A percentile compares a stretch with the other conserved stretches of the same genome.
These are phyloP conservation scores for Antechinus flavipes DNA, from an alignment of 2,113 vertebrate genomes.

Conservation along the genomic window DNA sequence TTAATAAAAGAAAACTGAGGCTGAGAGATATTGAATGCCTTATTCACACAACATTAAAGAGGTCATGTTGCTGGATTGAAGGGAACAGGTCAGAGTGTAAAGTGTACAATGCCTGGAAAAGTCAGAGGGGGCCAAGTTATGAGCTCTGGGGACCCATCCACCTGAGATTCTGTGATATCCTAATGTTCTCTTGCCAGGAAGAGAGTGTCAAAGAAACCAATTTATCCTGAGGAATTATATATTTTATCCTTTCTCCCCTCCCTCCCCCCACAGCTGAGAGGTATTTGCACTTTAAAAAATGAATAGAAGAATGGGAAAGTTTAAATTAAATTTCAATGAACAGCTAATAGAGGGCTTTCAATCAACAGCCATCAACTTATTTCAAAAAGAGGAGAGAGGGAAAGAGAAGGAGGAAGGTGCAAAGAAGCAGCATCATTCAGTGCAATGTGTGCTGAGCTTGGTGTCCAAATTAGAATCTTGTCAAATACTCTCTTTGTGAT, in stretches of 20 bases:
- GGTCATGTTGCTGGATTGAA: not conserved
- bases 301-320: not conserved
- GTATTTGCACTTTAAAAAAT: not conserved
- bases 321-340: not conserved
- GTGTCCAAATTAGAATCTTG: not conserved
- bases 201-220: not conserved
- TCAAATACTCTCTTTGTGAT: not conserved
- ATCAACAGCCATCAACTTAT: not conserved
- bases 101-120: not conserved
- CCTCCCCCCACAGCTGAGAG: too few species aligned
- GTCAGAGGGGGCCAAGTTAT: not conserved
- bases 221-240: not conserved
- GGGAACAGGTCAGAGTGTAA: not conserved
- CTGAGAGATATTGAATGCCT: not conserved
- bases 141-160: not conserved
- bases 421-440: not conserved
- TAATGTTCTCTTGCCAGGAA: not conserved
- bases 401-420: too few species aligned
- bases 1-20: not conserved
- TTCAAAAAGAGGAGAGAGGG: not conserved
- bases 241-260: not conserved
- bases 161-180: not conserved
- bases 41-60: not conserved
- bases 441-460: not conserved
- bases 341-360: too few species aligned